These are phyloP conservation scores for Lasiommata megera DNA, from an alignment of 2,888 invertebrate genomes.

Conservation along the genomic window DNA sequence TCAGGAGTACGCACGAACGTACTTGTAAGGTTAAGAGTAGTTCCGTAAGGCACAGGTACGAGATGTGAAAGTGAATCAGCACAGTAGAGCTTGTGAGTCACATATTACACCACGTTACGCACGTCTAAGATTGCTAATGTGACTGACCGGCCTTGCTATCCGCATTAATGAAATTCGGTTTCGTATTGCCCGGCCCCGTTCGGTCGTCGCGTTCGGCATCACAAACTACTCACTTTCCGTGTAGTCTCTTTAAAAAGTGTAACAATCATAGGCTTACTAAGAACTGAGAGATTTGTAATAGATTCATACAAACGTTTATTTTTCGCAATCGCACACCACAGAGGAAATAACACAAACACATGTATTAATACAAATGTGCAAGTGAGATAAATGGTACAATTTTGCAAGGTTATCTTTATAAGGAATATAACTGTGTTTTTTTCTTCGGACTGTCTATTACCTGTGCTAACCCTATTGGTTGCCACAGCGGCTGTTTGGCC, in stretches of 20 bases:
- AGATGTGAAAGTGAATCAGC: constrained; percentile 41
- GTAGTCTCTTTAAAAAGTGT: not conserved
- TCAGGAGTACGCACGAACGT: too few relatives aligned
- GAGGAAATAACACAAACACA: too few relatives aligned
- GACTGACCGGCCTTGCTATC: constrained; percentile 62
- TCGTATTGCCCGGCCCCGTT: constrained; percentile 4
- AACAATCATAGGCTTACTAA: not conserved
- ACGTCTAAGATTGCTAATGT: constrained; percentile 45
- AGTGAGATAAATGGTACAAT: too few relatives aligned
- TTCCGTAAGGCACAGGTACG: constrained; percentile 13
- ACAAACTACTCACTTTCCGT: not conserved
- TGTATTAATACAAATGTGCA: too few relatives aligned
- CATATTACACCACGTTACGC: constrained; percentile 51
- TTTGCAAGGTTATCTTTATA: too few relatives aligned
- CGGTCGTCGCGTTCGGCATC: not conserved
- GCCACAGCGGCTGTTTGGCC: too few relatives aligned
- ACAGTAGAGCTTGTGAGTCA: constrained; percentile 37
- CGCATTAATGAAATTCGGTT: constrained; percentile 27
- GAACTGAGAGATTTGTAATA: not conserved
- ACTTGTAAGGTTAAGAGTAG: constrained; percentile 5
- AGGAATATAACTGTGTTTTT: too few relatives aligned
- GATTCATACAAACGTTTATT: too few relatives aligned
- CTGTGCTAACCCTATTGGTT: too few relatives aligned
- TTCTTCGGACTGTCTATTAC: too few relatives aligned
- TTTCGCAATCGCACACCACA: too few relatives aligned